phyloP scores from a whole-genome alignment of 1,140 invertebrate species.

The Drosophila busckii region DNA sequence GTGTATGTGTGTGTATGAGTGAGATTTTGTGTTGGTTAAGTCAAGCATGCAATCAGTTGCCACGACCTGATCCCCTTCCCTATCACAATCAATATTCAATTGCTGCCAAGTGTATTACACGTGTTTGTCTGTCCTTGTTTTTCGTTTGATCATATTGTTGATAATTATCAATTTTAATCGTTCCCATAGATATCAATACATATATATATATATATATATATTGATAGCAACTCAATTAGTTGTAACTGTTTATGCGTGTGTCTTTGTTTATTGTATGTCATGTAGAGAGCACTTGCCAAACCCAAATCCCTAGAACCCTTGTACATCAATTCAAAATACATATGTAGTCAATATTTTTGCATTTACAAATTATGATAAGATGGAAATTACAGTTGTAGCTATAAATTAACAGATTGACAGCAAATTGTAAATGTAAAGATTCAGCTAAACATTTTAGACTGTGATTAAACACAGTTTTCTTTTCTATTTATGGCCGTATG shows the following conservation, averaged over 20 bases:
- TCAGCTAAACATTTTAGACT: too few relatives aligned
- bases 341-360: constrained; percentile 8
- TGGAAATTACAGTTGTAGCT: too few relatives aligned
- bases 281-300: constrained; percentile 46
- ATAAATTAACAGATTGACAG: too few relatives aligned
- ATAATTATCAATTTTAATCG: constrained; percentile 11
- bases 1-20: constrained; percentile 17
- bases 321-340: constrained; percentile 28
- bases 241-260: constrained; percentile 18
- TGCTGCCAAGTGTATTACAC: constrained; percentile 21
- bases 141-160: not conserved
- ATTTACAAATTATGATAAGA: constrained; percentile 3
- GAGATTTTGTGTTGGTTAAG: constrained; percentile 9
- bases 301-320: constrained; percentile 22
- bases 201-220: too few relatives aligned
- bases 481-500: constrained; percentile 19
- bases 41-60: constrained; percentile 25
- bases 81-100: constrained; percentile 3
- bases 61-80: constrained; percentile 9
- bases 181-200: too few relatives aligned
- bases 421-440: too few relatives aligned
- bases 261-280: constrained; percentile 42
- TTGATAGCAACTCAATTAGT: too few relatives aligned
- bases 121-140: constrained; percentile 25
- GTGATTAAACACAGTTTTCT: constrained; percentile 37